phyloP scores from a whole-genome alignment of 2,113 vertebrate genomes.

The Oenanthe oenanthe region DNA sequence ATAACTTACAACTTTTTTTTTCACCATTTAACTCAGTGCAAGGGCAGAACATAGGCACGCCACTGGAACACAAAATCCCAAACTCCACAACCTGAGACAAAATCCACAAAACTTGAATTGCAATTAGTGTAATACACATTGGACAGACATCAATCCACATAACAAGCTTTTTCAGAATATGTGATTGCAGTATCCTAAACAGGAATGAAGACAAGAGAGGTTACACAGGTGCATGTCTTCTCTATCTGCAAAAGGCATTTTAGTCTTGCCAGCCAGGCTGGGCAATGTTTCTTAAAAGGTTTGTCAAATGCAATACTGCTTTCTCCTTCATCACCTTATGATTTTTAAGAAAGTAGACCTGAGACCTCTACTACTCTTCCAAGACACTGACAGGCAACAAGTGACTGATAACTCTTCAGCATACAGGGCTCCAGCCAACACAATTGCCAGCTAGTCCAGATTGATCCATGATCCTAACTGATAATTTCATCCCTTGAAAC shows the following conservation, averaged over 20 bases:
- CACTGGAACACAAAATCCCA: background rate
- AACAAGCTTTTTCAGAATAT: background rate
- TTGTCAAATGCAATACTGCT: background rate
- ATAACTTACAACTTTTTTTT: background rate
- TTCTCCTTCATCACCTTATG: background rate
- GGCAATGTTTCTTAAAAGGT: background rate
- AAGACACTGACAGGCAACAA: background rate
- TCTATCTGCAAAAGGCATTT: background rate
- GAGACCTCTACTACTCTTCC: background rate
- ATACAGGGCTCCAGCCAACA: background rate
- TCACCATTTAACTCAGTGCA: background rate
- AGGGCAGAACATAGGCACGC: accelerated
- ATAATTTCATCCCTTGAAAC: background rate
- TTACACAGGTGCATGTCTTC: background rate
- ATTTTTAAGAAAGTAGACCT: background rate
- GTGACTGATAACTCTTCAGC: background rate
- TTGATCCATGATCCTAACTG: background rate
- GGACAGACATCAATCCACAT: background rate
- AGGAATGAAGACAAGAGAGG: background rate
- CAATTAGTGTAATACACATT: background rate
- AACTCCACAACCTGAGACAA: background rate
- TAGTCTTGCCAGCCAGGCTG: background rate
- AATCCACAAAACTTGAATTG: background rate
- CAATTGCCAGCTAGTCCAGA: background rate
- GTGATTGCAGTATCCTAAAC: background rate